These are phyloP conservation scores for Drosophila cognata DNA, from an alignment of 2,888 invertebrate species.

Conservation along the genomic window DNA sequence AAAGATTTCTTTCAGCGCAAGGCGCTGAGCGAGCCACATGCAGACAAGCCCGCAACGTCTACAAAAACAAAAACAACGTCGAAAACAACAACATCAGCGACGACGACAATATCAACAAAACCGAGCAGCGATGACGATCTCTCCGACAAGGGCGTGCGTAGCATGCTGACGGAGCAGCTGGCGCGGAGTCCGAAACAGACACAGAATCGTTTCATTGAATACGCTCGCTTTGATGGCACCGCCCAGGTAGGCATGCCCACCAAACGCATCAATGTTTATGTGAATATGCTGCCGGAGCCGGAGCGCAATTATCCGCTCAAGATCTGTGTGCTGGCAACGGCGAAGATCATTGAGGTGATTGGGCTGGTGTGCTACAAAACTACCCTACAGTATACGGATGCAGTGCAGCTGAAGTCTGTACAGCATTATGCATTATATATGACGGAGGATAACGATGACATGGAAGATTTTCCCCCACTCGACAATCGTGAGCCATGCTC, in stretches of 20 bases:
- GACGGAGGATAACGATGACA: constrained; percentile 95
- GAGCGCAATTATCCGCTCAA: constrained; percentile 93
- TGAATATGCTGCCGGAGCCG: constrained; percentile 93
- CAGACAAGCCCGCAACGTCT: constrained; percentile 32
- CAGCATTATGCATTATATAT: constrained; percentile 94
- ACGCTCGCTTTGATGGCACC: constrained; percentile 96
- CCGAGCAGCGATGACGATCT: constrained; percentile 52
- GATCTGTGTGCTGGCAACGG: constrained; percentile 92
- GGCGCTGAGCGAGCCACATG: constrained; percentile 24
- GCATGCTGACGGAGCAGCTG: constrained; percentile 91
- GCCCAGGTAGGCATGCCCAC: constrained; percentile 91
- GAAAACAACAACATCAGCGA: background rate
- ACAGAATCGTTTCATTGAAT: constrained; percentile 94
- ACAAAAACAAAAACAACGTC: background rate
- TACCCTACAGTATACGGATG: constrained; percentile 88
- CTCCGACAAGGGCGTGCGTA: constrained; percentile 82
- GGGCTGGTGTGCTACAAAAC: constrained; percentile 96
- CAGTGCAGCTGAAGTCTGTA: constrained; percentile 87
- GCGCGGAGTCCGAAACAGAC: constrained; percentile 91
- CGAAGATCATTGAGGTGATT: constrained; percentile 95
- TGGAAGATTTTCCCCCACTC: constrained; percentile 96
- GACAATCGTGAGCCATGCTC: constrained; percentile 95
- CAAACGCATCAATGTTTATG: constrained; percentile 94
- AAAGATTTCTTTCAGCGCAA: constrained; percentile 79
- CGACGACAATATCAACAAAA: background rate